Evolutionary conservation across 2,113 vertebrate genomes (phyloP).

Genomic region (Cinclus mexicanus): DNA sequence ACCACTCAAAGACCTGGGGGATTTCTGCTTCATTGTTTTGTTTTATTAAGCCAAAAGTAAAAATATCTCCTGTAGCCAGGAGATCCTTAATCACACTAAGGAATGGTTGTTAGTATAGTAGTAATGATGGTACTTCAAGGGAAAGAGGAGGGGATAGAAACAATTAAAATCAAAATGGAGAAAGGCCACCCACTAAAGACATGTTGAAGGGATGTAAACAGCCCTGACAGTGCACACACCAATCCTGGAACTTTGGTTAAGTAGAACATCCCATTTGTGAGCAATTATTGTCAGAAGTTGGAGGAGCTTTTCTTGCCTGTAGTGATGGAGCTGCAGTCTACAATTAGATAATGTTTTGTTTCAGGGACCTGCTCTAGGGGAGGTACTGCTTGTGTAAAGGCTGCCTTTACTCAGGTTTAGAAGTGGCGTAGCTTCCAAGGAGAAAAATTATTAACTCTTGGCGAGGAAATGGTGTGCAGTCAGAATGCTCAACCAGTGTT

Average conservation of each 20-base stretch:
- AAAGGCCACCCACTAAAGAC: background rate
- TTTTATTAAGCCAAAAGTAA: background rate
- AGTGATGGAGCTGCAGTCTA: background rate
- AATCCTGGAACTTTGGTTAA: background rate
- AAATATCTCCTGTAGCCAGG: background rate
- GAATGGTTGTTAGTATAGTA: background rate
- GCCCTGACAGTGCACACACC: background rate
- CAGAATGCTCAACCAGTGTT: background rate
- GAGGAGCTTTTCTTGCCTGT: background rate
- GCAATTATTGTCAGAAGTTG: background rate
- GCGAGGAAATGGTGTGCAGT: background rate
- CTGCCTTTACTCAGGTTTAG: background rate
- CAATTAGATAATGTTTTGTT: background rate
- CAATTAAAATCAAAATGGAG: background rate
- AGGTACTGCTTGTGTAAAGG: background rate
- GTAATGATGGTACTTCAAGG: background rate
- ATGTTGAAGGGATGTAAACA: background rate
- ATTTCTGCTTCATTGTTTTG: background rate
- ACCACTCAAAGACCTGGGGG: background rate
- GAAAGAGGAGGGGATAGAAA: background rate
- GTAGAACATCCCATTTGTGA: background rate
- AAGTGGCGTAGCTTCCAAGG: background rate
- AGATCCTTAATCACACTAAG: background rate
- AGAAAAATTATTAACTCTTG: background rate
- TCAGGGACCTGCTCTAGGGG: background rate